These are phyloP conservation scores for Apostichopus leukothele DNA, from an alignment of 53 echinoderm and acorn worm genomes.

Conservation along the genomic window DNA sequence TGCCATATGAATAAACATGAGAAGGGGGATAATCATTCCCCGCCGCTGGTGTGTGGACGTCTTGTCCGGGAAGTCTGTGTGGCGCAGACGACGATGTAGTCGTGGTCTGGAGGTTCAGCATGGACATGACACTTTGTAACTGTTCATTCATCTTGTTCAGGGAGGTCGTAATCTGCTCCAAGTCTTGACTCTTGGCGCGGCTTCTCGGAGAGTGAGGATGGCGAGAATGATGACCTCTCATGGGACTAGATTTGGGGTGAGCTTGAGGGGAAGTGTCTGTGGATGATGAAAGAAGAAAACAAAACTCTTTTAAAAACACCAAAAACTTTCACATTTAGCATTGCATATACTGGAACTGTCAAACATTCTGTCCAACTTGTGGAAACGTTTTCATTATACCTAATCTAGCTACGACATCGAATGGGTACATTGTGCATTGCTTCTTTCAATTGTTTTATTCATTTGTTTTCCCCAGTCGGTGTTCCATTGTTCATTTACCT, in stretches of 20 bases:
- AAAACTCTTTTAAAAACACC: too few relatives aligned
- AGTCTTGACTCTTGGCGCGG: conserved; percentile 41
- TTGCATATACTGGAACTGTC: too few relatives aligned
- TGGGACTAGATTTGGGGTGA: background rate
- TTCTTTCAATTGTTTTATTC: too few relatives aligned
- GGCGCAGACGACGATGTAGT: background rate
- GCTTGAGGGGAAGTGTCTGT: background rate
- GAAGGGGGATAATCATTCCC: background rate
- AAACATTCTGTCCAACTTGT: too few relatives aligned
- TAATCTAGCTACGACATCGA: too few relatives aligned
- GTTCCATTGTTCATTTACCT: too few relatives aligned
- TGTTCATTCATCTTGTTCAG: conserved; percentile 84
- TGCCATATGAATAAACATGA: background rate
- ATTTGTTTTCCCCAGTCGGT: too few relatives aligned
- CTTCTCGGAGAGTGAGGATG: conserved; percentile 10
- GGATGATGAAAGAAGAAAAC: too few relatives aligned
- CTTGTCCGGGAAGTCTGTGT: background rate
- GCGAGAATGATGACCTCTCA: background rate
- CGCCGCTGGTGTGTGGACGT: background rate
- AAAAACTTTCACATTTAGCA: too few relatives aligned
- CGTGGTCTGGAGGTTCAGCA: conserved; percentile 58
- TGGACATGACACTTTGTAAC: conserved; percentile 72
- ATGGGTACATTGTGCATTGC: too few relatives aligned
- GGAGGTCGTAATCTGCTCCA: conserved; percentile 52
- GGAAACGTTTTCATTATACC: too few relatives aligned